phyloP scores from a whole-genome alignment of 30 jellyfish, hydroid and myxozoan species.

The Chrysaora quinquecirrha region DNA sequence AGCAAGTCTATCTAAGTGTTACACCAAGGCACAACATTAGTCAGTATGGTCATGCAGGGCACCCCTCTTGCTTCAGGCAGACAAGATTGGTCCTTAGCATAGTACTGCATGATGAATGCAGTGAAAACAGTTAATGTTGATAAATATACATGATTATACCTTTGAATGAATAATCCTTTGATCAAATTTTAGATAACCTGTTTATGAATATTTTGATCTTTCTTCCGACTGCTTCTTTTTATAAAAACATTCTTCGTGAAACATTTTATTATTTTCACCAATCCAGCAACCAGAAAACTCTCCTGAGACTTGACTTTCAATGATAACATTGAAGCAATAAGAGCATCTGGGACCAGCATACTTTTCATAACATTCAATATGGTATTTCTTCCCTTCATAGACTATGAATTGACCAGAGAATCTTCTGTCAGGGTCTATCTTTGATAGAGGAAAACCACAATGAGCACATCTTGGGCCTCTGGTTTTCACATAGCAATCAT shows the following conservation, averaged over 20 bases:
- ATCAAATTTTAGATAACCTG: no score
- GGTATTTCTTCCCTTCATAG: slow-evolving; percentile 83
- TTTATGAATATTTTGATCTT: slow-evolving; percentile 81
- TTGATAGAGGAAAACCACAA: slow-evolving; percentile 88
- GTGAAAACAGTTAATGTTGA: no score
- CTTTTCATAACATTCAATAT: slow-evolving; percentile 96
- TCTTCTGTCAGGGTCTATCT: slow-evolving; percentile 86
- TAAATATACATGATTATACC: no score
- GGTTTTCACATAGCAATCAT: slow-evolving; percentile 86
- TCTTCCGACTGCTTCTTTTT: slow-evolving; percentile 79
- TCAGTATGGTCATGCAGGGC: no score
- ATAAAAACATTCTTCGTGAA: slow-evolving; percentile 89
- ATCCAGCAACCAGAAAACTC: slow-evolving; percentile 91
- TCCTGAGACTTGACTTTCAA: slow-evolving; percentile 70
- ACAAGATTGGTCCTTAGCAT: no score
- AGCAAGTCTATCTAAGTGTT: no score
- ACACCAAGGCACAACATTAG: no score
- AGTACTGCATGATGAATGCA: no score
- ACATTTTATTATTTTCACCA: slow-evolving; percentile 78
- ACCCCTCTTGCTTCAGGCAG: no score
- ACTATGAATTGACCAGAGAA: slow-evolving; percentile 81
- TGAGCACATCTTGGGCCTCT: slow-evolving; percentile 97
- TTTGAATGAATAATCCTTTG: no score
- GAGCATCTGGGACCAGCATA: slow-evolving; percentile 99
- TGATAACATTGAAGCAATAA: slow-evolving; percentile 91